phyloP scores from a whole-genome alignment of 2,113 vertebrate species.

The Crocuta crocuta region DNA sequence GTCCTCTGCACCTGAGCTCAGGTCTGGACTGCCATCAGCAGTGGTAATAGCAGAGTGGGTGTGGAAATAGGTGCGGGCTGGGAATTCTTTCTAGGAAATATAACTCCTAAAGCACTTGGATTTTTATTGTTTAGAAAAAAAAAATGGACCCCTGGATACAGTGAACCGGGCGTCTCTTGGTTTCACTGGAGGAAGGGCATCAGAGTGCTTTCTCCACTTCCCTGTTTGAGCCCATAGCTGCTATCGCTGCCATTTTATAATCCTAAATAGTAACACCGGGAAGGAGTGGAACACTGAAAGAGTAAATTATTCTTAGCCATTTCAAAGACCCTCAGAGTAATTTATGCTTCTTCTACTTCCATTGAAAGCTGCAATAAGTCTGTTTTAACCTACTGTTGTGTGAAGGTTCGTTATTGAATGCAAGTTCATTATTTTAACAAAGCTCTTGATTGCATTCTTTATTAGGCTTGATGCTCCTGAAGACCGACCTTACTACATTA shows the following conservation, averaged over 20 bases:
- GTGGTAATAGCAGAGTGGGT: not conserved
- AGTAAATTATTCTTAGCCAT: not conserved
- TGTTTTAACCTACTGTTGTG: not conserved
- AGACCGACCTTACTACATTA: not conserved
- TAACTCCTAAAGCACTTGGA: not conserved
- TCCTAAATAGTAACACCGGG: not conserved
- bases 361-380: not conserved
- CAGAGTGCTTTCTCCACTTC: not conserved
- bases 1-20: not conserved
- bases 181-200: not conserved
- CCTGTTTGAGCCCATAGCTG: not conserved
- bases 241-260: not conserved
- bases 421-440: constrained; percentile 7
- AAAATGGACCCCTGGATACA: not conserved
- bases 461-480: not conserved
- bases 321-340: not conserved
- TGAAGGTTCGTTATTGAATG: not conserved
- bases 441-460: not conserved
- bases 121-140: not conserved
- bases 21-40: not conserved
- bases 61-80: not conserved
- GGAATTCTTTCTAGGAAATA: not conserved
- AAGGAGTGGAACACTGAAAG: not conserved
- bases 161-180: not conserved
- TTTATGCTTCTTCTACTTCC: not conserved